Evolutionary conservation across 2,113 vertebrate genomes (phyloP).

Genomic region (Nothoprocta pentlandii): DNA sequence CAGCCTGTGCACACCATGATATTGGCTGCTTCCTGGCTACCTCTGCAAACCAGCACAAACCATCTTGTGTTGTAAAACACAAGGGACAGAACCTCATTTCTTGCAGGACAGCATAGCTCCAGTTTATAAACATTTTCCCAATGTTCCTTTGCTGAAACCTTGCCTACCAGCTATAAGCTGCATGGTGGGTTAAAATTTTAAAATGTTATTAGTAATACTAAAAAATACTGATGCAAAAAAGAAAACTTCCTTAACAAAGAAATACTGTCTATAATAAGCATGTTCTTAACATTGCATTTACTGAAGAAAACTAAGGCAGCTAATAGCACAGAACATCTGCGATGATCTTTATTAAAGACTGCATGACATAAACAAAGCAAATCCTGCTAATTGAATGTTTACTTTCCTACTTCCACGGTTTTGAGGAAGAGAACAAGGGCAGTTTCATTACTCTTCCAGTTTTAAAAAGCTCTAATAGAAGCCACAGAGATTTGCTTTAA

Average conservation of each 20-base stretch:
- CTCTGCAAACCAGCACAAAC: not conserved
- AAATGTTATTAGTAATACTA: not conserved
- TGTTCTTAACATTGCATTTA: not conserved
- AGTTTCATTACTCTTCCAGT: not conserved
- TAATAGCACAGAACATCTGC: slow-evolving; percentile 8
- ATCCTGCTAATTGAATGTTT: slow-evolving; percentile 3
- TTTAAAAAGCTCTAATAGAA: not conserved
- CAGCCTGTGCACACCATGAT: not conserved
- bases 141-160: not conserved
- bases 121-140: not conserved
- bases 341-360: slow-evolving; percentile 3
- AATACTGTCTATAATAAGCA: not conserved
- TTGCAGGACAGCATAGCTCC: not conserved
- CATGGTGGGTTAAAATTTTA: not conserved
- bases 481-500: not conserved
- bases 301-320: slow-evolving; percentile 10
- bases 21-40: not conserved
- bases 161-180: not conserved
- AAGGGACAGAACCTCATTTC: not conserved
- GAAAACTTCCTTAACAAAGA: not conserved
- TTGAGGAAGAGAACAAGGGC: not conserved
- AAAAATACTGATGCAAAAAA: not conserved
- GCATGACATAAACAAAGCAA: not conserved
- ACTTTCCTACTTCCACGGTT: not conserved
- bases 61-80: not conserved